Evolutionary conservation across 2,888 invertebrate species (phyloP).

Genomic region (Tetrapedia diversipes): DNA sequence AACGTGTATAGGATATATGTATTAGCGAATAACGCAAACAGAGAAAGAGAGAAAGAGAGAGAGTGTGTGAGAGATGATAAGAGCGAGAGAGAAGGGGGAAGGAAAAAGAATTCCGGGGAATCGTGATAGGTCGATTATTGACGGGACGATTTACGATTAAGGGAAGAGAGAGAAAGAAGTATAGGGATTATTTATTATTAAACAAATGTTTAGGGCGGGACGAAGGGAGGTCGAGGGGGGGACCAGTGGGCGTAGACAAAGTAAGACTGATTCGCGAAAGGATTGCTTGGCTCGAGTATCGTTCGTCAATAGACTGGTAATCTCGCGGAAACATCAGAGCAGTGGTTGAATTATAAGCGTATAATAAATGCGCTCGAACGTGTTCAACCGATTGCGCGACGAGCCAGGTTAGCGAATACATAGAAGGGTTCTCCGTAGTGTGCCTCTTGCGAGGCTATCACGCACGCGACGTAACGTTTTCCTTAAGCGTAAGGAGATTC

Average conservation of each 20-base stretch:
- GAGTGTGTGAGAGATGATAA: neutral
- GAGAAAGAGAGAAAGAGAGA: slow-evolving; percentile 13
- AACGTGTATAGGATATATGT: slow-evolving; percentile 31
- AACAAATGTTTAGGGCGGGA: slow-evolving; percentile 37
- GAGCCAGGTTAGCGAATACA: neutral
- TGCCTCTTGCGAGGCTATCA: no score
- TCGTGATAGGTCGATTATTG: slow-evolving; percentile 31
- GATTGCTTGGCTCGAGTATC: slow-evolving; percentile 33
- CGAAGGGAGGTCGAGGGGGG: slow-evolving; percentile 1
- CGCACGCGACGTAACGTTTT: no score
- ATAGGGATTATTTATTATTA: slow-evolving; percentile 53
- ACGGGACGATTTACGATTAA: slow-evolving; percentile 26
- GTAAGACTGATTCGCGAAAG: slow-evolving; percentile 40
- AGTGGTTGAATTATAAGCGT: neutral
- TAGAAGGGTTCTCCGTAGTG: no score
- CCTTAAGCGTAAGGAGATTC: slow-evolving; percentile 1
- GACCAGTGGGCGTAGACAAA: slow-evolving; percentile 21
- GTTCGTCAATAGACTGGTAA: slow-evolving; percentile 31
- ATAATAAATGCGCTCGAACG: neutral
- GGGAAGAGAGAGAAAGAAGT: neutral
- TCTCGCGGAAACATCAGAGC: neutral
- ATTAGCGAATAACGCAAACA: slow-evolving; percentile 41
- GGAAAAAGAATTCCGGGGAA: slow-evolving; percentile 8
- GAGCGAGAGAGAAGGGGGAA: no score
- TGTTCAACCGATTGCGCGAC: neutral